Percentiles rank a stretch among this genome's conserved stretches.
Conservation (phyloP, 1,140 invertebrate species). For the Ylistrum balloti region DNA sequence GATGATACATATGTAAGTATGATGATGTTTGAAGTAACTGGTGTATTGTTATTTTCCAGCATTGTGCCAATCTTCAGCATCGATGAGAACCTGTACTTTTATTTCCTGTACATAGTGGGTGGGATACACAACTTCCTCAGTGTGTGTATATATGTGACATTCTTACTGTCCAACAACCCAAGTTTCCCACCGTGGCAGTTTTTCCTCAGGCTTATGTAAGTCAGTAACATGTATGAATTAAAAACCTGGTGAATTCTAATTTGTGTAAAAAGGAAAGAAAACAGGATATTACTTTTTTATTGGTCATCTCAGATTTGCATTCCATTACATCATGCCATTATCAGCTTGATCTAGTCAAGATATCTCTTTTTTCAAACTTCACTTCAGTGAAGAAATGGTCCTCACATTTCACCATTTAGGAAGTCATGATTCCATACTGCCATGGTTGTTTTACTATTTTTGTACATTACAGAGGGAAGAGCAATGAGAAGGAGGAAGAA, state of each 20-base stretch:
- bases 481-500: constrained; percentile 62
- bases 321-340: too few relatives aligned
- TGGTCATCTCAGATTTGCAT: too few relatives aligned
- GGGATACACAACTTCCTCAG: constrained; percentile 76
- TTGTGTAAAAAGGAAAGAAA: too few relatives aligned
- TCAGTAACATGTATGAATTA: background rate
- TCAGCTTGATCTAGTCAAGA: too few relatives aligned
- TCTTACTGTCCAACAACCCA: constrained; percentile 78
- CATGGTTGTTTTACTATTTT: too few relatives aligned
- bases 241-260: too few relatives aligned
- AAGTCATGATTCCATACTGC: too few relatives aligned
- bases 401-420: too few relatives aligned
- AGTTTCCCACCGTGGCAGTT: constrained; percentile 57
- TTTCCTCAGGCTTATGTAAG: constrained; percentile 29
- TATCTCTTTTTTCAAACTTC: too few relatives aligned
- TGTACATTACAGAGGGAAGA: background rate
- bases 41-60: constrained; percentile 42
- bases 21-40: background rate
- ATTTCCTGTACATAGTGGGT: constrained; percentile 66
- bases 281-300: too few relatives aligned
- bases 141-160: constrained; percentile 73
- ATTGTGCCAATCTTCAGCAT: constrained; percentile 40
- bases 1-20: too few relatives aligned
- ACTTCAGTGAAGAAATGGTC: too few relatives aligned
- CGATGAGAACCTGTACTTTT: constrained; percentile 50